These are phyloP conservation scores for Leucoma salicis DNA, from an alignment of 2,888 invertebrate species.

Conservation along the genomic window DNA sequence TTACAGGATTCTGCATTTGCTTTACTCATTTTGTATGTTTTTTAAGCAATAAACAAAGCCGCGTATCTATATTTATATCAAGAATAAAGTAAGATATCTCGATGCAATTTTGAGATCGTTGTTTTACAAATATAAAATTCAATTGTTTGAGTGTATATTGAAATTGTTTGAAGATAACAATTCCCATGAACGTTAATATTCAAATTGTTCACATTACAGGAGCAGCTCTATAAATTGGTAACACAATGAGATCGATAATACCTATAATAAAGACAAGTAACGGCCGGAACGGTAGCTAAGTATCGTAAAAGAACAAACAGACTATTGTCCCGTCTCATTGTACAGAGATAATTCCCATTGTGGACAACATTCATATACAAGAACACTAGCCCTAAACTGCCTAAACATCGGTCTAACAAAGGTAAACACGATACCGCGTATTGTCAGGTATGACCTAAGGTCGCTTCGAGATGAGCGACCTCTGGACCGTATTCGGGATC, in stretches of 20 bases:
- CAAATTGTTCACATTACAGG: constrained; percentile 50
- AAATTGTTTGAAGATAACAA: constrained; percentile 16
- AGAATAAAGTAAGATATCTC: too few species aligned
- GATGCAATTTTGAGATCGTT: too few species aligned
- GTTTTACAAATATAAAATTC: not conserved
- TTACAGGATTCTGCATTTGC: too few species aligned
- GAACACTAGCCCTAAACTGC: constrained; percentile 34
- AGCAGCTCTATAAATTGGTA: constrained; percentile 67
- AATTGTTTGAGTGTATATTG: constrained; percentile 15
- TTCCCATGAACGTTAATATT: constrained; percentile 75
- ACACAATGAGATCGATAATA: constrained; percentile 76
- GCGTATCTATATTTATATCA: too few species aligned
- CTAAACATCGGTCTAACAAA: constrained; percentile 62
- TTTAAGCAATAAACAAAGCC: constrained; percentile 4
- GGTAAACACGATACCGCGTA: constrained; percentile 62
- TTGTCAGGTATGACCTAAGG: constrained; percentile 72
- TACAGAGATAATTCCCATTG: constrained; percentile 58
- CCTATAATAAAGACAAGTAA: constrained; percentile 63
- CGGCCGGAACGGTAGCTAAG: constrained; percentile 76
- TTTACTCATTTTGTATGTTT: too few species aligned
- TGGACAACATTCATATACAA: constrained; percentile 37
- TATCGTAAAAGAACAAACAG: constrained; percentile 66
- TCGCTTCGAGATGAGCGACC: constrained; percentile 63
- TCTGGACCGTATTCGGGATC: constrained; percentile 62
- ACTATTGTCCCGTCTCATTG: constrained; percentile 54